Evolutionary conservation across 2,797 vertebrate species (phyloP).

Genomic region (Molossus molossus): DNA sequence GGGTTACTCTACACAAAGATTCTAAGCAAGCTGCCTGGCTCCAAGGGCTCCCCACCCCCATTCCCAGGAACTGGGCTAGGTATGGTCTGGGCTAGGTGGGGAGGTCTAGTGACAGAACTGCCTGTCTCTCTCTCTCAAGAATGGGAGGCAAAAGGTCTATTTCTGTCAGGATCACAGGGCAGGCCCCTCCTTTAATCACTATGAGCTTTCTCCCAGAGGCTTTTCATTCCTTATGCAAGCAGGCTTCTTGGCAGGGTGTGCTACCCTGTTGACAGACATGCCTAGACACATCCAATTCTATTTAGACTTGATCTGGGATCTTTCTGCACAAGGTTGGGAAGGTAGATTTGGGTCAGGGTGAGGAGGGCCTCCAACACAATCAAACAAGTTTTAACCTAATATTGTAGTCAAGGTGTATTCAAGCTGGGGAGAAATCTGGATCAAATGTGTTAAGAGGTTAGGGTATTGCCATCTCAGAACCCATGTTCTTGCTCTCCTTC

Average conservation of each 20-base stretch:
- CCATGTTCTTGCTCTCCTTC: background rate
- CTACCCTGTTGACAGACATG: slow-evolving; percentile 39
- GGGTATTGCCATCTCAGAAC: background rate
- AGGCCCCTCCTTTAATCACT: slow-evolving; percentile 16
- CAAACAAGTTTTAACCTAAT: slow-evolving; percentile 39
- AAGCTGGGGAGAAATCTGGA: background rate
- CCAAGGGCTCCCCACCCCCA: background rate
- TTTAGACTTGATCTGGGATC: background rate
- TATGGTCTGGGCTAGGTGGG: background rate
- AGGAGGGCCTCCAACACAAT: slow-evolving; percentile 22
- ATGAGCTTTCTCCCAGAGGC: slow-evolving; percentile 47
- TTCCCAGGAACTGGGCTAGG: background rate
- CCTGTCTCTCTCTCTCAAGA: background rate
- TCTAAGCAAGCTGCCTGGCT: background rate
- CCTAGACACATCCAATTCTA: slow-evolving; percentile 54
- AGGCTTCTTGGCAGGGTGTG: background rate
- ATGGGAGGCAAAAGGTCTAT: slow-evolving; percentile 23
- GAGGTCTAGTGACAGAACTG: background rate
- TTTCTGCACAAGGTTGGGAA: slow-evolving; percentile 1
- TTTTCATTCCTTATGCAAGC: slow-evolving; percentile 59
- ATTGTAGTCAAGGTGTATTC: background rate
- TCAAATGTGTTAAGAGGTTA: background rate
- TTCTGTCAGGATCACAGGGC: background rate
- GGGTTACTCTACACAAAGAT: slow-evolving; percentile 2
- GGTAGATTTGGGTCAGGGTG: slow-evolving; percentile 2